Evolutionary conservation across 1,140 invertebrate genomes (phyloP).

Genomic region (Brachionus rotundiformis): DNA sequence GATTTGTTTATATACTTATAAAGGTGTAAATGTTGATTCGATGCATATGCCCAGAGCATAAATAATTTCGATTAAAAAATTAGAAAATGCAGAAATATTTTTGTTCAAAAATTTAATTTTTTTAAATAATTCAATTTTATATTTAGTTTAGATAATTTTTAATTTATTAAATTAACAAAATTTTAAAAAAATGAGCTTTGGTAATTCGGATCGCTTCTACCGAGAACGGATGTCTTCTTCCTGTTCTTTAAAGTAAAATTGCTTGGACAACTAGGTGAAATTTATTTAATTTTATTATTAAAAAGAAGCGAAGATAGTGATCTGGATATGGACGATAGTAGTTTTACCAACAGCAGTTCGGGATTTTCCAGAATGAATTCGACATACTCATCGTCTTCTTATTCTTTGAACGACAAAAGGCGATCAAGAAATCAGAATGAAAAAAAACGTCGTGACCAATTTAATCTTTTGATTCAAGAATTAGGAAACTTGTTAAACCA

Average conservation of each 20-base stretch:
- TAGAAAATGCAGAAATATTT: not conserved
- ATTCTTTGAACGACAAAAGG: slow-evolving; percentile 39
- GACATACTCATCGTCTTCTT: slow-evolving; percentile 13
- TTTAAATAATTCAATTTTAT: not conserved
- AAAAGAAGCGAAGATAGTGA: slow-evolving; percentile 48
- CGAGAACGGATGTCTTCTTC: slow-evolving; percentile 44
- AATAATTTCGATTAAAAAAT: not conserved
- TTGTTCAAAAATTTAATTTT: too few species aligned
- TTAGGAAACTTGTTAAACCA: slow-evolving; percentile 46
- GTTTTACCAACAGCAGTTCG: slow-evolving; percentile 44
- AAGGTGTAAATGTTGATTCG: not conserved
- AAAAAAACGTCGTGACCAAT: slow-evolving; percentile 47
- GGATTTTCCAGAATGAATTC: slow-evolving; percentile 37
- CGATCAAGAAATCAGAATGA: slow-evolving; percentile 50
- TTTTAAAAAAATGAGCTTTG: not conserved
- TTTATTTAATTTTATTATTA: too few species aligned
- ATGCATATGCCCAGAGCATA: not conserved
- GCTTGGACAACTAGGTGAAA: too few species aligned
- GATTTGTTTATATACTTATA: not conserved
- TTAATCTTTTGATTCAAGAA: slow-evolving; percentile 49
- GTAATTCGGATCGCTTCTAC: not conserved
- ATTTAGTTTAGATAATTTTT: not conserved
- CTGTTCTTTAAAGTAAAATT: slow-evolving; percentile 26
- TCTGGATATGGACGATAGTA: slow-evolving; percentile 39
- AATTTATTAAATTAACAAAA: not conserved